Evolutionary conservation across 2,797 vertebrate genomes (phyloP).

Genomic region (Channa striata): DNA sequence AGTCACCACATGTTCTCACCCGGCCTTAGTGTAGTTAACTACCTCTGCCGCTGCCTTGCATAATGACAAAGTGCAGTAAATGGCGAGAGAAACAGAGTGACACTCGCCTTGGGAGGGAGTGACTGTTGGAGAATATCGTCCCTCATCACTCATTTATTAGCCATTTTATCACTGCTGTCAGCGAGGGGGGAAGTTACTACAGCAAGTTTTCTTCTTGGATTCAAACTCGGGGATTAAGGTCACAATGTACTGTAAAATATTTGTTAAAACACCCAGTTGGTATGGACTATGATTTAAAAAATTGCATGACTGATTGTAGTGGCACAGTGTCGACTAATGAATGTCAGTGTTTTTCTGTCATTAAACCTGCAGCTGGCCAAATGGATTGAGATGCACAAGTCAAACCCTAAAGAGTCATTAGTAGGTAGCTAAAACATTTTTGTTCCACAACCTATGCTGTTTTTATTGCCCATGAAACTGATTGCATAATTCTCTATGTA

Average conservation of each 20-base stretch:
- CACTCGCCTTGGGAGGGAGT: slow-evolving; percentile 30
- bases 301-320: background rate
- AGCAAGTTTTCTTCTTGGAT: slow-evolving; percentile 21
- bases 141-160: slow-evolving; percentile 56
- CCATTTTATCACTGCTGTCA: slow-evolving; percentile 37
- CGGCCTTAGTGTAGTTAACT: slow-evolving; percentile 62
- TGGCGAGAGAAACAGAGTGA: slow-evolving; percentile 48
- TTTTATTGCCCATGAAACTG: background rate
- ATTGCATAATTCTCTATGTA: too few species aligned
- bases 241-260: slow-evolving; percentile 2
- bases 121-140: slow-evolving; percentile 28
- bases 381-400: background rate
- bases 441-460: background rate
- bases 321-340: background rate
- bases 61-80: slow-evolving; percentile 67
- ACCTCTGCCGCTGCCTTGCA: slow-evolving; percentile 57
- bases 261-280: slow-evolving; percentile 20
- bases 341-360: background rate
- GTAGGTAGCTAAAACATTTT: background rate
- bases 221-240: slow-evolving; percentile 26
- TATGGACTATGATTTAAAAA: slow-evolving; percentile 3
- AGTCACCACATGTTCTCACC: slow-evolving; percentile 65
- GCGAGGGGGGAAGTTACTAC: background rate
- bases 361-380: background rate
- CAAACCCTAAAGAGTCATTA: slow-evolving; percentile 1